Percentiles rank a stretch among this genome's conserved stretches.
phyloP scores from a whole-genome alignment of 2,888 invertebrate species.

The Stomorhina lunata region DNA sequence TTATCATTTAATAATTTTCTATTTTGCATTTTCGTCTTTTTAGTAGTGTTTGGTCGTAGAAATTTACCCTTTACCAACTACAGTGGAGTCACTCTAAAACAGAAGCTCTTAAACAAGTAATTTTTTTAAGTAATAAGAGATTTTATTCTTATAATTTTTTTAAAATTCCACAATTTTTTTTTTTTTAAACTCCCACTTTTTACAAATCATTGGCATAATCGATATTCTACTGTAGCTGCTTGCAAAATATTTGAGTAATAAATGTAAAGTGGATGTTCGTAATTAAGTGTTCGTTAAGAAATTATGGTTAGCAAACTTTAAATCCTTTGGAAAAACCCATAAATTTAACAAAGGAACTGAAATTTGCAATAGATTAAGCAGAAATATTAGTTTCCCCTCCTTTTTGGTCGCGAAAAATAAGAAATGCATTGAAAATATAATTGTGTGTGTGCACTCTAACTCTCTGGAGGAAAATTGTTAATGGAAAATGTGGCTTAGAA shows the following conservation, averaged over 20 bases:
- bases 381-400: not conserved
- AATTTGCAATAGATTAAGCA: not conserved
- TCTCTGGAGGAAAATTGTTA: not conserved
- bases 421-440: not conserved
- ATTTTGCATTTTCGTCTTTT: not conserved
- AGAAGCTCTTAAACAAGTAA: too few species aligned
- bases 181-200: too few species aligned
- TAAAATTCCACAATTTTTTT: too few species aligned
- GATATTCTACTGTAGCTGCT: too few species aligned
- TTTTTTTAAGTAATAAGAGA: too few species aligned
- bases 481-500: too few species aligned
- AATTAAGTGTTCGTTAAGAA: constrained; percentile 2
- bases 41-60: too few species aligned
- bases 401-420: not conserved
- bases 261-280: not conserved
- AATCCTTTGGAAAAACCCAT: not conserved
- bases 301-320: not conserved
- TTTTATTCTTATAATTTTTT: too few species aligned
- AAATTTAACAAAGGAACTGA: not conserved
- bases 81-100: too few species aligned
- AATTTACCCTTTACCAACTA: too few species aligned
- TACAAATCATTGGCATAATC: too few species aligned
- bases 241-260: not conserved
- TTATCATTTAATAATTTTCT: not conserved
- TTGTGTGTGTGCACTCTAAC: too few species aligned